Evolutionary conservation across 2,888 invertebrate genomes (phyloP), one percentile per base, ranked within the genome.

Genomic region (Masnerella sp.): DNA sequence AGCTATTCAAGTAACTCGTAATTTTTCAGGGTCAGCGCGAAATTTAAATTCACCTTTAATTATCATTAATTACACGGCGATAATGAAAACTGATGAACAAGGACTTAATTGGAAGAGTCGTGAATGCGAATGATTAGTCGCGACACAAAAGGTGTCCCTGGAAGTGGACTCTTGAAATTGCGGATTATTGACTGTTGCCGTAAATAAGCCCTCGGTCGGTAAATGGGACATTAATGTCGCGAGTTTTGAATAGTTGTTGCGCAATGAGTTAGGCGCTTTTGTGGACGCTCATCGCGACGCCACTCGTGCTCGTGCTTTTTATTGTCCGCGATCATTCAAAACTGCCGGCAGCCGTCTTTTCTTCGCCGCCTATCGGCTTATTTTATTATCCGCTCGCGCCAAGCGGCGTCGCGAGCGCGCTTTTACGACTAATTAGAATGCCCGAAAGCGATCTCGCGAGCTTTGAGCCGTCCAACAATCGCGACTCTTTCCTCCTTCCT

Each of bases 351-450:
- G 34, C 30, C 12, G 17, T 28, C 17, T 14, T 42, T 38, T 9
- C n/a, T 8, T 9, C 15, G 11, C 5, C 9, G 14, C 15, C 17
- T 28, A 12, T 45, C 47, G 20, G 36, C 47, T 49, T 28, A 47
- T 38, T 38, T 38, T 15, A 32, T 58, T 61, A 38, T 25, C 18
- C 32, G 32, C 38, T 52, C 5, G 8, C 38, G 17, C 5, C 15
- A 47, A 47, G 32, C 18, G 17, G 5, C 5, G 22, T 11, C 18
- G 28, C 54, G 25, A 25, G 17, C 11, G 34, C n/a, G 43, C 49
- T 49, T 40, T 61, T 61, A 61, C 47, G 38, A 30, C 40, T 61
- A 61, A 61, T 61, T 61, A 40, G 38, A 61, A 49, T 61, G 40
- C 12, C 45, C 45, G 58, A 58, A 58, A 58, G 45, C 58, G 25